phyloP scores from a whole-genome alignment of 2,797 vertebrate species.

The Megaceryle alcyon region DNA sequence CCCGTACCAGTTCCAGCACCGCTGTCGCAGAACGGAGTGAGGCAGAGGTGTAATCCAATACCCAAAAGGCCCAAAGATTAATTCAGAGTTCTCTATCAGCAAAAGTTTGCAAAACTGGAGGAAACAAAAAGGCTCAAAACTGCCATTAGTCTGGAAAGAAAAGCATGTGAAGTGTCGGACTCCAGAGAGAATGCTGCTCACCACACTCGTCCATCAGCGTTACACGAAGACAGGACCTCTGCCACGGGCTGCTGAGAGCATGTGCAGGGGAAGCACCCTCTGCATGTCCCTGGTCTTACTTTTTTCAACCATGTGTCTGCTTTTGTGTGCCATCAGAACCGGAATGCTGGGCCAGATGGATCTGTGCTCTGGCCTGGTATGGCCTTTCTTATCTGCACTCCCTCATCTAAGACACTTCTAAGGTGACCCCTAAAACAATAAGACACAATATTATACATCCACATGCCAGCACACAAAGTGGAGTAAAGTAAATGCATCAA shows the following conservation, averaged over 20 bases:
- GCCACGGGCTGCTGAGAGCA: not conserved
- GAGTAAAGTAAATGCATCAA: not conserved
- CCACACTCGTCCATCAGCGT: not conserved
- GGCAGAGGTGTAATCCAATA: slow-evolving; percentile 37
- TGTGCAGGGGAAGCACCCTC: accelerated
- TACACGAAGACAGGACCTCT: not conserved
- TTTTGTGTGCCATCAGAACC: not conserved
- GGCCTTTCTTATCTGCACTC: not conserved
- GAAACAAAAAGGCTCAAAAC: not conserved
- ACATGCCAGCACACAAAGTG: not conserved
- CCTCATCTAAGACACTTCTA: accelerated
- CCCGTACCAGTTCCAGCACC: slow-evolving; percentile 22
- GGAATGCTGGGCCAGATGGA: not conserved
- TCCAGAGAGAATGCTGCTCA: not conserved
- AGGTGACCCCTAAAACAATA: not conserved
- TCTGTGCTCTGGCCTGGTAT: not conserved
- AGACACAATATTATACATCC: accelerated
- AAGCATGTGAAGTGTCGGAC: not conserved
- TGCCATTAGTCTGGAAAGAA: not conserved
- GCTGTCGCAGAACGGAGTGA: slow-evolving; percentile 40
- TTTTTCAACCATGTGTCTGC: not conserved
- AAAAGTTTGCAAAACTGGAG: slow-evolving; percentile 36
- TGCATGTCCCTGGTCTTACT: not conserved
- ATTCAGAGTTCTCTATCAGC: slow-evolving; percentile 32
- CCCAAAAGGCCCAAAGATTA: slow-evolving; percentile 57